These are phyloP conservation scores for Vombatus ursinus DNA, from an alignment of 2,113 vertebrate species.

Conservation along the genomic window DNA sequence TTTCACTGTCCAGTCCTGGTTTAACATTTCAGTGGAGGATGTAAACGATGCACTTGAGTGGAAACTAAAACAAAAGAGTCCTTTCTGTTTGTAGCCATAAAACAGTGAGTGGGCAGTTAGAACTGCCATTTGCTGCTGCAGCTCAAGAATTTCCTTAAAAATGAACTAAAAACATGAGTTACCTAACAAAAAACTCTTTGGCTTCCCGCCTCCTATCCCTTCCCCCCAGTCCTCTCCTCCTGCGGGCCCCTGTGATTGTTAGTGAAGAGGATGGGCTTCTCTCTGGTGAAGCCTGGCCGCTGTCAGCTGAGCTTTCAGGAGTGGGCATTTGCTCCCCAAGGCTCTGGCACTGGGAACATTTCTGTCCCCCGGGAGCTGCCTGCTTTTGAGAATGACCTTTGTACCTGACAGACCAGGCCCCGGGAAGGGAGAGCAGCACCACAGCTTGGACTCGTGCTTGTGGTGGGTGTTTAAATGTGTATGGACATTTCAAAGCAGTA, in stretches of 20 bases:
- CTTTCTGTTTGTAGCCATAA: neutral
- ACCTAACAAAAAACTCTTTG: constrained; percentile 65
- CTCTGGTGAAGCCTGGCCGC: constrained; percentile 70
- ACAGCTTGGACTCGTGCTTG: constrained; percentile 30
- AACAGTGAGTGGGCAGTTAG: constrained; percentile 30
- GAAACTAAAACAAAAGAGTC: neutral
- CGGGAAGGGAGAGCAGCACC: constrained; percentile 53
- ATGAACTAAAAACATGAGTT: neutral
- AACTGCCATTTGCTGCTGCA: constrained; percentile 20
- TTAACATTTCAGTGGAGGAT: constrained; percentile 13
- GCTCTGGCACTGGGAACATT: constrained; percentile 71
- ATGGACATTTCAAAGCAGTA: constrained; percentile 46
- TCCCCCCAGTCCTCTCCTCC: constrained; percentile 60
- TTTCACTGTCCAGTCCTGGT: neutral
- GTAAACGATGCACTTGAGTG: neutral
- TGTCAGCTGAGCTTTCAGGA: constrained; percentile 79
- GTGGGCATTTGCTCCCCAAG: constrained; percentile 75
- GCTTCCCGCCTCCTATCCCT: constrained; percentile 46
- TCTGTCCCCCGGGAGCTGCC: constrained; percentile 72
- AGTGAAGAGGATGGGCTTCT: constrained; percentile 76
- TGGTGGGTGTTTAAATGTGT: constrained; percentile 60
- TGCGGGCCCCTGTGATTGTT: constrained; percentile 74
- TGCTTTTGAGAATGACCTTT: constrained; percentile 79
- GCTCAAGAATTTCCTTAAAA: constrained; percentile 41
- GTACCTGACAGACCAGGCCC: constrained; percentile 71